Evolutionary conservation across 2,888 invertebrate species (phyloP).

Genomic region (Fissipunctia ypsillon): DNA sequence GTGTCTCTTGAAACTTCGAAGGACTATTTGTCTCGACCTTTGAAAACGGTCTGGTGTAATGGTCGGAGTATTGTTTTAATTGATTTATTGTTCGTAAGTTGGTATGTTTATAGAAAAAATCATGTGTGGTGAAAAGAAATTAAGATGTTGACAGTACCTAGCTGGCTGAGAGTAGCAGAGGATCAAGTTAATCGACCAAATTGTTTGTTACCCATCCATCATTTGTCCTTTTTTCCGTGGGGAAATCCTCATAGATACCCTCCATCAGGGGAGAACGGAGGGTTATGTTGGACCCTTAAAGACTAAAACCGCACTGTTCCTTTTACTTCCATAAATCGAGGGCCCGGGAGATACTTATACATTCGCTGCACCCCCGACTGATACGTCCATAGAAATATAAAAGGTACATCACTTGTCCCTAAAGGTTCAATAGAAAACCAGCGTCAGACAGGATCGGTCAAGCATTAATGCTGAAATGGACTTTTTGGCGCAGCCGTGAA

Average conservation of each 20-base stretch:
- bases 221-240: too few relatives aligned
- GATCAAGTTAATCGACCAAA: not conserved
- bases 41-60: conserved; percentile 21
- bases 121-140: too few relatives aligned
- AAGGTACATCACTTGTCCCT: too few relatives aligned
- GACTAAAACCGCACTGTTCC: too few relatives aligned
- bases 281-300: too few relatives aligned
- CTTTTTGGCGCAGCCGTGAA: too few relatives aligned
- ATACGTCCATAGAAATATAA: too few relatives aligned
- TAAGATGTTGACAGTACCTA: not conserved
- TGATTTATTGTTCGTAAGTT: conserved; percentile 22
- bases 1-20: conserved; percentile 30
- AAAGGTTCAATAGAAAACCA: not conserved
- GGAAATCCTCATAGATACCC: too few relatives aligned
- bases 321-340: too few relatives aligned
- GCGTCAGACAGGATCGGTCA: not conserved
- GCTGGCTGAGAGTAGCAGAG: not conserved
- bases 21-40: conserved; percentile 35
- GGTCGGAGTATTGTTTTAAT: conserved; percentile 23
- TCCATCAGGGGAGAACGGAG: too few relatives aligned
- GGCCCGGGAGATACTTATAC: too few relatives aligned
- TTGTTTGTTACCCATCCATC: not conserved
- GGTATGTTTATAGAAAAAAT: not conserved
- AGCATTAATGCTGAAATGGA: not conserved
- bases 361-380: too few relatives aligned